Evolutionary conservation across 2,797 vertebrate genomes (phyloP).

Genomic region (Babyrousa celebensis): DNA sequence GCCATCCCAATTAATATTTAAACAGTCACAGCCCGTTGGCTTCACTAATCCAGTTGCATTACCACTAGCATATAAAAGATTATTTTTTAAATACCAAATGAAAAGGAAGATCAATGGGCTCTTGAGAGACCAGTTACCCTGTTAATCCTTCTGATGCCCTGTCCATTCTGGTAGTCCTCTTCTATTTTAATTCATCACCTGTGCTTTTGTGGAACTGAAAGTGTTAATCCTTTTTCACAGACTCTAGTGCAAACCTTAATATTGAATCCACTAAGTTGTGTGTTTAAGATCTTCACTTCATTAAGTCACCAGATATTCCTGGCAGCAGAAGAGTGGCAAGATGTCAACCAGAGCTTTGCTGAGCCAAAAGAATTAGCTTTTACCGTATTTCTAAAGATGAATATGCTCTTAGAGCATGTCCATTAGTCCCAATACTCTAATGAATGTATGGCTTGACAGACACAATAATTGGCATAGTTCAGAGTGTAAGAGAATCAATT

Average conservation of each 20-base stretch:
- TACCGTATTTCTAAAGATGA: constrained; percentile 87
- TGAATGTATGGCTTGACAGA: constrained; percentile 84
- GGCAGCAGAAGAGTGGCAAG: constrained; percentile 86
- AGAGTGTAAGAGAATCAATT: constrained; percentile 86
- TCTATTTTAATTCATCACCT: constrained; percentile 80
- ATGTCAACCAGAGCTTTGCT: constrained; percentile 87
- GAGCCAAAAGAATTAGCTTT: constrained; percentile 87
- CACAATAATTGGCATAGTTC: constrained; percentile 87
- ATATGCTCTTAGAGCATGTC: constrained; percentile 85
- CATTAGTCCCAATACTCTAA: constrained; percentile 84
- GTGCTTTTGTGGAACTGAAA: constrained; percentile 85
- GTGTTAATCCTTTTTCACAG: constrained; percentile 88
- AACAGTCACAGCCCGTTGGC: constrained; percentile 85
- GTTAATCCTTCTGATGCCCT: constrained; percentile 90
- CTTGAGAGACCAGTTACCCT: constrained; percentile 92
- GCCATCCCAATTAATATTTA: constrained; percentile 90
- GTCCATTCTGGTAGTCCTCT: constrained; percentile 75
- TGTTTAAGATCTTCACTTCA: constrained; percentile 88
- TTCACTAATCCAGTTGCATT: constrained; percentile 87
- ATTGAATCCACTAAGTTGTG: constrained; percentile 83
- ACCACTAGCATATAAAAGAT: constrained; percentile 91
- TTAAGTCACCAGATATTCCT: constrained; percentile 90
- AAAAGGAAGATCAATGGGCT: constrained; percentile 94
- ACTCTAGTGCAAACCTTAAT: constrained; percentile 84
- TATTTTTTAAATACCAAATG: constrained; percentile 94